Evolutionary conservation across 2,113 vertebrate species (phyloP).

Genomic region (Ginglymostoma cirratum): DNA sequence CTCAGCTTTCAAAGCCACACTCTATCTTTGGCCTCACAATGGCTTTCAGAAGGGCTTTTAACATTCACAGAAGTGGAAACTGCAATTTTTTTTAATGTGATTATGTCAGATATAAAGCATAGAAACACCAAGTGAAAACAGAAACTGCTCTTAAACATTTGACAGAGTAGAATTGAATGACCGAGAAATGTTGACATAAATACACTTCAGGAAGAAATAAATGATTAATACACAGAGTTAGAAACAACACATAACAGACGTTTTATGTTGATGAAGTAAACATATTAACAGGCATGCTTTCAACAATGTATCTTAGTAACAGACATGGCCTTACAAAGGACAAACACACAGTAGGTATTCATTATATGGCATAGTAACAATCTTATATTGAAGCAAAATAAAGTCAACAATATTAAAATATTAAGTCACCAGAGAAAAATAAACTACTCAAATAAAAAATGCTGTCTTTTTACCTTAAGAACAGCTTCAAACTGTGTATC

Average conservation of each 20-base stretch:
- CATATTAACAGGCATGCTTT: not conserved
- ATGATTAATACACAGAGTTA: not conserved
- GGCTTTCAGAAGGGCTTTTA: not conserved
- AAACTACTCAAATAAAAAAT: slow-evolving; percentile 32
- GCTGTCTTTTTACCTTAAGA: slow-evolving; percentile 68
- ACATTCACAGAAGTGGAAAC: not conserved
- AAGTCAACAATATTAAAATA: not conserved
- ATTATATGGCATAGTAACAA: not conserved
- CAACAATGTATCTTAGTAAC: not conserved
- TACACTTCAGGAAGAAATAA: not conserved
- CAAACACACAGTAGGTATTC: not conserved
- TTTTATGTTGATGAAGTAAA: not conserved
- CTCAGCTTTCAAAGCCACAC: too few relatives aligned
- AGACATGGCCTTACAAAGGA: not conserved
- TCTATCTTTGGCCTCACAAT: too few relatives aligned
- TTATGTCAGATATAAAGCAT: not conserved
- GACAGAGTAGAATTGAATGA: not conserved
- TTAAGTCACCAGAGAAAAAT: not conserved
- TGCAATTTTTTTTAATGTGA: not conserved
- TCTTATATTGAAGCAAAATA: not conserved
- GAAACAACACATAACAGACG: not conserved
- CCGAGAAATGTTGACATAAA: not conserved
- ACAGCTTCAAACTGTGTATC: slow-evolving; percentile 97
- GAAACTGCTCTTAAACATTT: not conserved
- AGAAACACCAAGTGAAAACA: not conserved